Percentiles rank a stretch among this genome's conserved stretches.
Evolutionary conservation across 1,140 invertebrate species (phyloP).

Genomic region (Camponotus pennsylvanicus): DNA sequence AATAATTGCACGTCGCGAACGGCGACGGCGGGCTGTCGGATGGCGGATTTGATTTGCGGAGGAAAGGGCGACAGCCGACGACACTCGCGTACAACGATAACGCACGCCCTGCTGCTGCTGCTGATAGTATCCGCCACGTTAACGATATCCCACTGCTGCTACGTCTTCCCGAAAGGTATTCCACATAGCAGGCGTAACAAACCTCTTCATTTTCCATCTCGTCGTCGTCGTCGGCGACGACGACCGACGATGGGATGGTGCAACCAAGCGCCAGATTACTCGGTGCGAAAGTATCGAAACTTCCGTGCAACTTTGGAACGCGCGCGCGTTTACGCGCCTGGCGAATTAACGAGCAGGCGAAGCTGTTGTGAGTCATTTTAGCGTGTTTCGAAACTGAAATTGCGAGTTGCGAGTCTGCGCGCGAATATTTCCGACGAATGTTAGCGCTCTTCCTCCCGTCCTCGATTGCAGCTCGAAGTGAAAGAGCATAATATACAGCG

Average conservation of each 20-base stretch:
- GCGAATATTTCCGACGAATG: slow-evolving; percentile 4
- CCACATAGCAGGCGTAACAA: slow-evolving; percentile 41
- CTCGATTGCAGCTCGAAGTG: background rate
- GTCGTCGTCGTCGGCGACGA: too few species aligned
- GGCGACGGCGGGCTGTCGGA: slow-evolving; percentile 34
- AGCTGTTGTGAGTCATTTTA: background rate
- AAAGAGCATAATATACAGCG: background rate
- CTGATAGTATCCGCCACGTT: slow-evolving; percentile 72
- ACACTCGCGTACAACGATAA: slow-evolving; percentile 65
- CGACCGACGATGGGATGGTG: too few species aligned
- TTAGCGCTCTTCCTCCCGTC: background rate
- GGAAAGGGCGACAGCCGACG: slow-evolving; percentile 30
- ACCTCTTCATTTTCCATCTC: slow-evolving; percentile 50
- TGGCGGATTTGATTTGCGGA: slow-evolving; percentile 69
- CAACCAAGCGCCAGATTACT: background rate
- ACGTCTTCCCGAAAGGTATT: slow-evolving; percentile 84
- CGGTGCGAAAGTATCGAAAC: slow-evolving; percentile 24
- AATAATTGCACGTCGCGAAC: slow-evolving; percentile 46
- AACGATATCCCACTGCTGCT: slow-evolving; percentile 79
- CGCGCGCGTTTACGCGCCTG: background rate
- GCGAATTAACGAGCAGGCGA: slow-evolving; percentile 37
- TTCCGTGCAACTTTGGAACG: background rate
- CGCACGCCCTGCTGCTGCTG: slow-evolving; percentile 71
- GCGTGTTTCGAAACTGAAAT: background rate
- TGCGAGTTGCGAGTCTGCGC: background rate